A percentile compares a stretch with the other conserved stretches of the same genome.
Evolutionary conservation across 2,113 vertebrate species (phyloP).

Genomic region (Sphaerodactylus townsendi): DNA sequence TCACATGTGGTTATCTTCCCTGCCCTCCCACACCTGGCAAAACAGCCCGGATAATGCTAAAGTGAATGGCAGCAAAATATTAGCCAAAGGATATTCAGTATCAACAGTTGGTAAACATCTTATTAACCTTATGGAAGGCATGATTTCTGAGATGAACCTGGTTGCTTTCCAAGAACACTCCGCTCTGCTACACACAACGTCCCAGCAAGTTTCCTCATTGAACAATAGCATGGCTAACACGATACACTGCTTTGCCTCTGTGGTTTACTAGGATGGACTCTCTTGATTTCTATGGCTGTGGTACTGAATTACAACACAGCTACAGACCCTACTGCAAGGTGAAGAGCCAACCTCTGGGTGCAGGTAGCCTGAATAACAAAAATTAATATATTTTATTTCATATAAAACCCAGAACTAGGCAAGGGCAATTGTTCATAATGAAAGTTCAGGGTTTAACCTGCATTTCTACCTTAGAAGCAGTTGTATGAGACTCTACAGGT

Average conservation of each 20-base stretch:
- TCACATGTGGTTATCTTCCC: background rate
- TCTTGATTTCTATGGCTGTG: background rate
- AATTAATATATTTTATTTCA: background rate
- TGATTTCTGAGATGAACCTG: background rate
- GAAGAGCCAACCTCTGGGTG: background rate
- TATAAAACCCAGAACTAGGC: conserved; percentile 6
- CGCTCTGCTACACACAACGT: background rate
- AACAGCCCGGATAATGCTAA: background rate
- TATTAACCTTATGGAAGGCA: background rate
- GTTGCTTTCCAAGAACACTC: background rate
- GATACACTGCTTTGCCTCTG: background rate
- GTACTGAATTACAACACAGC: background rate
- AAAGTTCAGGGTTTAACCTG: background rate
- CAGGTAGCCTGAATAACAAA: background rate
- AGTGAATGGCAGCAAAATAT: background rate
- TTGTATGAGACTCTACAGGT: background rate
- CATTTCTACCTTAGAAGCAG: background rate
- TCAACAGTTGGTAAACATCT: background rate
- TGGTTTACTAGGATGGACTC: background rate
- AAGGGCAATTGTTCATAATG: background rate
- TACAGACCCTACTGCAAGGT: background rate
- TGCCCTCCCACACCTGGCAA: background rate
- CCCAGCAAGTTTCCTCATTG: no score
- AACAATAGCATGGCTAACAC: background rate
- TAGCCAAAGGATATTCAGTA: background rate